Conservation (phyloP, 2,113 vertebrate species). For the Gymnobelideus leadbeateri region DNA sequence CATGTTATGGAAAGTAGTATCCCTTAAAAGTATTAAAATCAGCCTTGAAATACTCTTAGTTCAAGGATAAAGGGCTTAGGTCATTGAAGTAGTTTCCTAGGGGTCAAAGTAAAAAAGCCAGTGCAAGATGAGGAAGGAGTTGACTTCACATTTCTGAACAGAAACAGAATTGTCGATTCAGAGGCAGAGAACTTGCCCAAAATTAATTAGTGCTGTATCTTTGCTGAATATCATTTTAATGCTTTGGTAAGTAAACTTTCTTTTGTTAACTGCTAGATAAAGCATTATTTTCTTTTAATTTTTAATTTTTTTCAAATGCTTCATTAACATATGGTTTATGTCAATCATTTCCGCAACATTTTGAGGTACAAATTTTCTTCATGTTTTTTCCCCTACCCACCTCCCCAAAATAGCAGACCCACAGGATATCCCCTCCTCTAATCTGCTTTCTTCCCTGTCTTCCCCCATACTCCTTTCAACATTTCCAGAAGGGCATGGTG, state of each 20-base stretch:
- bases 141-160: background rate
- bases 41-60: background rate
- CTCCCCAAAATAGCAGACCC: too few species aligned
- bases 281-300: too few species aligned
- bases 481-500: too few species aligned
- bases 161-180: background rate
- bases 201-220: background rate
- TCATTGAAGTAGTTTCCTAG: background rate
- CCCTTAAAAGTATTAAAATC: background rate
- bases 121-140: background rate
- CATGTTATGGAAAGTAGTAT: background rate
- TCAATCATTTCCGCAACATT: too few species aligned
- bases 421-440: too few species aligned
- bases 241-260: background rate
- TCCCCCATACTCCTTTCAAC: too few species aligned
- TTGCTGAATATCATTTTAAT: background rate
- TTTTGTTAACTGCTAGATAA: background rate
- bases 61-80: background rate
- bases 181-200: background rate
- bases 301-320: too few species aligned
- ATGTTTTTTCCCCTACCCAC: too few species aligned
- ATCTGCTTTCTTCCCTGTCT: too few species aligned
- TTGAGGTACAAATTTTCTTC: too few species aligned
- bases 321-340: too few species aligned
- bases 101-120: background rate